Conservation (phyloP, 2,888 invertebrate genomes). For the Macrosoma leucophasiata region DNA sequence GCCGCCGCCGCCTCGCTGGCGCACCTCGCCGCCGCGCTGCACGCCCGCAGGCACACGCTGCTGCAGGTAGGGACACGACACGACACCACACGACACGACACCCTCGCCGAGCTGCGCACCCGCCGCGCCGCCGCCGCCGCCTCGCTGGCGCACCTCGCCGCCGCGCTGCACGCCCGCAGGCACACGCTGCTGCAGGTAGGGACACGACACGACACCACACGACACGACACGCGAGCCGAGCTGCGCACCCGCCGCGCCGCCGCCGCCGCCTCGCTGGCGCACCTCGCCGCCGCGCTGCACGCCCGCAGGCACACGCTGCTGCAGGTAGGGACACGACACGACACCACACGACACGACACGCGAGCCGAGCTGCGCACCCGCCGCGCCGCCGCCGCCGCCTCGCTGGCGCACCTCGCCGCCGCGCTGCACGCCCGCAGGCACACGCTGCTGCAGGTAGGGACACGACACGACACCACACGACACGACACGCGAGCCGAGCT, state of each 20-base stretch:
- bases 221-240: conserved; percentile 84
- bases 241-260: conserved; percentile 88
- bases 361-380: conserved; percentile 86
- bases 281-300: conserved; percentile 86
- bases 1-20: conserved; percentile 87
- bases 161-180: conserved; percentile 86
- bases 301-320: conserved; percentile 89
- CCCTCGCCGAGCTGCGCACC: conserved; percentile 85
- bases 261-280: conserved; percentile 86
- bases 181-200: conserved; percentile 88
- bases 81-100: too few species aligned
- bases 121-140: conserved; percentile 88
- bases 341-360: too few species aligned
- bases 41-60: conserved; percentile 87
- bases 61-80: conserved; percentile 84
- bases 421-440: conserved; percentile 87
- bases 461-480: too few species aligned
- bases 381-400: conserved; percentile 86
- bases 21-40: conserved; percentile 89
- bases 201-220: too few species aligned
- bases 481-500: conserved; percentile 85
- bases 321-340: too few species aligned
- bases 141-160: conserved; percentile 86
- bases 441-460: conserved; percentile 84
- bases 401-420: conserved; percentile 90